Evolutionary conservation across 2,113 vertebrate species (phyloP), one percentile per base, ranked within the genome.

Genomic region (Chascanopsetta lugubris): DNA sequence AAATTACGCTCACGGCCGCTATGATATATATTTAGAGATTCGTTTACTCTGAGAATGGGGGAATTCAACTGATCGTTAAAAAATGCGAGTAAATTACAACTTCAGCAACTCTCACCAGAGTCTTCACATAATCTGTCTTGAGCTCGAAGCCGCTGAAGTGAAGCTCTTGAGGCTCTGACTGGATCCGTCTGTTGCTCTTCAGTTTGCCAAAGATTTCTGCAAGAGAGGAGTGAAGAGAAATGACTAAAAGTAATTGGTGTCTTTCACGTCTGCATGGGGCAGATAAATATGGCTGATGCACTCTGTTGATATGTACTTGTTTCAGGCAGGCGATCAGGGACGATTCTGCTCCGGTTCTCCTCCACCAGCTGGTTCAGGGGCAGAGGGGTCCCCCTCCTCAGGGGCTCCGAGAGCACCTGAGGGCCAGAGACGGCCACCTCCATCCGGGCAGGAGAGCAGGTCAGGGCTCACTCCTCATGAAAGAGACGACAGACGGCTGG

Each of bases 111-210:
- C 93, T 81, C 84, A 97, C 97, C 90, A 99, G 77, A 5, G 8
- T 83, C 80, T 94, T 95, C 2, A 82, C 81, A 49, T 95, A 95
- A 56, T 92, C 88, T 69, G 92, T 93, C 68, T 85, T 91, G 45
- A 93, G 59, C 85, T 96, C 80, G 83, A 95, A 97, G 6, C 95
- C 95, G 84, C 93, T 95, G 82, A 95, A 99, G 88, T 98, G 96
- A 50, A 99, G 78, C 57, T 93, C 91, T 17, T 93, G 77, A 13
- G 97, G 97, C 61, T 94, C 93, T 40, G 93, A 93, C 69, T 95
- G 83, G 61, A 97, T 74, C 62, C 91, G 43, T 25, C 74, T 80
- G 79, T 94, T 97, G 58, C 82, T 89, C 77, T 92, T 88, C 68
- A 88, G 61, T 58, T 91, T 93, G 82, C 83, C 74, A 86, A 89